Conservation (phyloP, 2,797 vertebrate genomes). For the Enteromius radiatus region DNA sequence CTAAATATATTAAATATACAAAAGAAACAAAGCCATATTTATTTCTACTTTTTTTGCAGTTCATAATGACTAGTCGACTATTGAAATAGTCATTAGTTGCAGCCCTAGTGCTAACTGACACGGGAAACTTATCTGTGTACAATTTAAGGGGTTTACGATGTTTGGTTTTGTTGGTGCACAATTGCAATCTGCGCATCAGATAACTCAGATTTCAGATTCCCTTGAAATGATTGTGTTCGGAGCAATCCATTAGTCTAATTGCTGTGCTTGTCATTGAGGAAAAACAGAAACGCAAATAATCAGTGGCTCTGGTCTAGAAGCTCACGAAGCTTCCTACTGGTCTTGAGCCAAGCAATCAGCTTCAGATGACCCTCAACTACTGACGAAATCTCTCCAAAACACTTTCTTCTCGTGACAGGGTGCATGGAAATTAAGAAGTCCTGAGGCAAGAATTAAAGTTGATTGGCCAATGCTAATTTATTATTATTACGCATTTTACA, state of each 20-base stretch:
- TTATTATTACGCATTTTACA: background rate
- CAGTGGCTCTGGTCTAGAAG: conserved; percentile 50
- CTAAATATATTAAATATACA: too few relatives aligned
- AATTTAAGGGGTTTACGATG: conserved; percentile 55
- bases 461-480: conserved; percentile 26
- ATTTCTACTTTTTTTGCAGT: too few relatives aligned
- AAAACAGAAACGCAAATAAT: conserved; percentile 62
- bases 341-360: conserved; percentile 24
- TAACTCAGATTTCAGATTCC: conserved; percentile 69
- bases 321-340: background rate
- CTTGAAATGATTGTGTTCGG: conserved; percentile 62
- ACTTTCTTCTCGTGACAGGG: background rate
- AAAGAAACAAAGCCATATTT: too few relatives aligned
- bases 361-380: background rate
- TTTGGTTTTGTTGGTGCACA: conserved; percentile 49
- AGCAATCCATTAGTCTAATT: conserved; percentile 57
- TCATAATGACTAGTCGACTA: too few relatives aligned
- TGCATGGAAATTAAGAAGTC: background rate
- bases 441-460: conserved; percentile 13
- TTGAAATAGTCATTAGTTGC: too few relatives aligned
- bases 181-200: conserved; percentile 55
- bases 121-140: conserved; percentile 9
- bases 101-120: too few relatives aligned
- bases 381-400: conserved; percentile 8
- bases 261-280: conserved; percentile 59